A percentile compares a stretch with the other conserved stretches of the same genome.
Evolutionary conservation across 2,888 invertebrate species (phyloP).

Genomic region (Drepana falcataria): DNA sequence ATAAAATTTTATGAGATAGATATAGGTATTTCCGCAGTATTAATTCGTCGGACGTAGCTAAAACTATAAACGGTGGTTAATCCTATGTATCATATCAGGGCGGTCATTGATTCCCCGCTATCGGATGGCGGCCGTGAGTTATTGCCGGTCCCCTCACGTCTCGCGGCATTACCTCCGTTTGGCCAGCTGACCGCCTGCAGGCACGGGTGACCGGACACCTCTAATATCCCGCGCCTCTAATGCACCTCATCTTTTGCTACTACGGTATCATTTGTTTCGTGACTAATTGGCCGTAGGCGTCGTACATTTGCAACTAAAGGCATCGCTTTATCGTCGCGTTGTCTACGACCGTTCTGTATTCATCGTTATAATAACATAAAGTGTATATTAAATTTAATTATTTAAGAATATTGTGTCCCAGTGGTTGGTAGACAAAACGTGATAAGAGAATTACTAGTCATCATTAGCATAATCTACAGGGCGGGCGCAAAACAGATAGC

Average conservation of each 20-base stretch:
- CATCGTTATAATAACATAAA: background rate
- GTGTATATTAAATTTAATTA: slow-evolving; percentile 20
- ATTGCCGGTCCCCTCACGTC: slow-evolving; percentile 60
- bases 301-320: slow-evolving; percentile 39
- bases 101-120: slow-evolving; percentile 75
- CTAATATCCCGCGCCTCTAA: slow-evolving; percentile 44
- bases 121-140: slow-evolving; percentile 67
- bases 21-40: slow-evolving; percentile 59
- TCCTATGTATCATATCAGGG: slow-evolving; percentile 73
- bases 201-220: slow-evolving; percentile 16
- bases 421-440: slow-evolving; percentile 59
- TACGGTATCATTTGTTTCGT: slow-evolving; percentile 65
- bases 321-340: slow-evolving; percentile 27
- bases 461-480: slow-evolving; percentile 69
- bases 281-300: slow-evolving; percentile 79
- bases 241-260: slow-evolving; percentile 59
- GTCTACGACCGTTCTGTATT: background rate
- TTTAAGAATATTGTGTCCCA: slow-evolving; percentile 28
- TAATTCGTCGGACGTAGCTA: slow-evolving; percentile 61
- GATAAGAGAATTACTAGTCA: slow-evolving; percentile 70
- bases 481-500: slow-evolving; percentile 71
- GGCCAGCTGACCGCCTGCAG: slow-evolving; percentile 19
- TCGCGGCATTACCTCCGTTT: slow-evolving; percentile 49
- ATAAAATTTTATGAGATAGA: slow-evolving; percentile 57
- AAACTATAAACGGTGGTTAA: slow-evolving; percentile 73